Evolutionary conservation across 1,140 invertebrate genomes (phyloP).

Genomic region (Pentalonia nigronervosa): DNA sequence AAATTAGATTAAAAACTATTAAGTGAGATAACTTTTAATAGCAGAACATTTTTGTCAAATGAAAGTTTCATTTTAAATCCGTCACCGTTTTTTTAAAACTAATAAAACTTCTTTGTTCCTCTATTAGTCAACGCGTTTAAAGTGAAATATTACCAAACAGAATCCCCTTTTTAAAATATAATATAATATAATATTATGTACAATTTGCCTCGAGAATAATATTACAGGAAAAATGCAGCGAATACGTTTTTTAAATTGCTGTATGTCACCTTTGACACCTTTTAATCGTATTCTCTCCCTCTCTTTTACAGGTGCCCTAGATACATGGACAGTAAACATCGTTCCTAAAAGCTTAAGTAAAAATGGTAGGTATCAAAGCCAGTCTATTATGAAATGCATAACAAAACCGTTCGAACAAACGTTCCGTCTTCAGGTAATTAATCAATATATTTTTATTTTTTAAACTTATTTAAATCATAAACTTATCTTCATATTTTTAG

Average conservation of each 20-base stretch:
- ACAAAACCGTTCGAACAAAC: conserved; percentile 78
- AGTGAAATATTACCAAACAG: neutral
- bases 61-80: neutral
- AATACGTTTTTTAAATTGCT: neutral
- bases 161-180: neutral
- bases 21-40: neutral
- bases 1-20: conserved; percentile 1
- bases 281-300: conserved; percentile 54
- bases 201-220: neutral
- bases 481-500: conserved; percentile 63
- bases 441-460: neutral
- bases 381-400: conserved; percentile 64
- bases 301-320: conserved; percentile 65
- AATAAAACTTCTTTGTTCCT: neutral
- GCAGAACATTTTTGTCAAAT: neutral
- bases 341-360: conserved; percentile 67
- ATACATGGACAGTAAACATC: conserved; percentile 68
- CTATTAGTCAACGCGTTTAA: neutral
- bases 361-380: conserved; percentile 56
- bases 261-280: conserved; percentile 23
- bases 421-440: conserved; percentile 72
- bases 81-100: neutral
- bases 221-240: neutral
- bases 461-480: neutral
- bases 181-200: neutral